Evolutionary conservation across 2,888 invertebrate species (phyloP).

Genomic region (Protophormia terraenovae): DNA sequence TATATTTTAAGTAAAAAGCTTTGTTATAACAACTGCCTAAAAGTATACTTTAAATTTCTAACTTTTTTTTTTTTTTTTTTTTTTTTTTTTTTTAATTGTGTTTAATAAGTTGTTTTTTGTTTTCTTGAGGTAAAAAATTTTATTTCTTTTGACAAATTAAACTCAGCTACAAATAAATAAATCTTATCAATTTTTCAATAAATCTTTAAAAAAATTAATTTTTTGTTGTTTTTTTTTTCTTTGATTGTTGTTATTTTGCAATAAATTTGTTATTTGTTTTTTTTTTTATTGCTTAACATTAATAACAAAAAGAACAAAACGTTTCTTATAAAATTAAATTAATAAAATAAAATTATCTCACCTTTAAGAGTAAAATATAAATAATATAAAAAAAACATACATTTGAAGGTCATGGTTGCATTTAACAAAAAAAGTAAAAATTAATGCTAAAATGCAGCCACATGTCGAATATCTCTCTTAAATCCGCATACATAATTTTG

Average conservation of each 20-base stretch:
- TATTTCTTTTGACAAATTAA: conserved; percentile 37
- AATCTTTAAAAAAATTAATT: conserved; percentile 6
- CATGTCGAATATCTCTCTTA: conserved; percentile 12
- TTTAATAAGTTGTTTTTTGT: too few relatives aligned
- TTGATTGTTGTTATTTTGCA: neutral
- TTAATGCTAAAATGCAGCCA: conserved; percentile 1
- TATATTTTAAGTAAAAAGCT: neutral
- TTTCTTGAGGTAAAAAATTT: conserved; percentile 13
- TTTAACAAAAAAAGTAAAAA: conserved; percentile 8
- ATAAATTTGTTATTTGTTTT: neutral
- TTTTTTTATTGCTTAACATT: conserved; percentile 3
- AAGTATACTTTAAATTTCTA: neutral
- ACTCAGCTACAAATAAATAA: conserved; percentile 29
- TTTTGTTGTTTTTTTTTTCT: neutral
- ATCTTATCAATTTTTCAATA: conserved; percentile 41
- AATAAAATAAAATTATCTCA: conserved; percentile 23
- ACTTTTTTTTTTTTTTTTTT: neutral
- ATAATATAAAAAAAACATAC: neutral
- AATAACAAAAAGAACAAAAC: neutral
- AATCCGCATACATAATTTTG: conserved; percentile 48
- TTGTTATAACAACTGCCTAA: conserved; percentile 1
- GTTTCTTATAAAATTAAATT: neutral
- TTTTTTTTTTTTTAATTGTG: neutral
- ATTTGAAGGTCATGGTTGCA: conserved; percentile 51
- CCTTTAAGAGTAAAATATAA: neutral